Evolutionary conservation across 2,113 vertebrate genomes (phyloP).

Genomic region (Gymnorhina tibicen): DNA sequence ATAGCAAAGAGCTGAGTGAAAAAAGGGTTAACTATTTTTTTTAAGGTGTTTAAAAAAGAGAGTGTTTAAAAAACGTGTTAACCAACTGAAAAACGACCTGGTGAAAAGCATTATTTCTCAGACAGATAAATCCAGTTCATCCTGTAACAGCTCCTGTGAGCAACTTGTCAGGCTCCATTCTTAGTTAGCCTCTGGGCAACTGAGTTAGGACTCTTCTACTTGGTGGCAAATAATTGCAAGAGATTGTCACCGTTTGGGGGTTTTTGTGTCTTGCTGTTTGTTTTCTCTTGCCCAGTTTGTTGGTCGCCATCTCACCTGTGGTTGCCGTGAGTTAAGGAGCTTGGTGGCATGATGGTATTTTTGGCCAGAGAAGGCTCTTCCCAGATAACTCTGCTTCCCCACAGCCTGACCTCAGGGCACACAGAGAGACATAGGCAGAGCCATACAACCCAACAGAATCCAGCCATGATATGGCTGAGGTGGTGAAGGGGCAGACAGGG

Average conservation of each 20-base stretch:
- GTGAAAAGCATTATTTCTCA: neutral
- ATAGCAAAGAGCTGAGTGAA: neutral
- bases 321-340: neutral
- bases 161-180: neutral
- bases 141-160: neutral
- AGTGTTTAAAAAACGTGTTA: neutral
- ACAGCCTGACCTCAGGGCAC: neutral
- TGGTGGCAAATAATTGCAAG: neutral
- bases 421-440: neutral
- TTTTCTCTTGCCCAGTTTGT: neutral
- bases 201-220: neutral
- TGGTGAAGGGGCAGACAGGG: neutral
- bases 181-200: neutral
- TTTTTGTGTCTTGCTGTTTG: neutral
- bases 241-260: fast-evolving
- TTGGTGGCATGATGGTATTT: neutral
- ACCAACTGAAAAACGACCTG: neutral
- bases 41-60: neutral
- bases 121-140: neutral
- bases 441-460: fast-evolving
- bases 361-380: neutral
- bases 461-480: fast-evolving
- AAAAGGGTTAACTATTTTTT: neutral
- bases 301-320: fast-evolving
- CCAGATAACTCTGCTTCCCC: neutral